phyloP scores from a whole-genome alignment of 2,888 invertebrate genomes.

The Stenurella melanura region DNA sequence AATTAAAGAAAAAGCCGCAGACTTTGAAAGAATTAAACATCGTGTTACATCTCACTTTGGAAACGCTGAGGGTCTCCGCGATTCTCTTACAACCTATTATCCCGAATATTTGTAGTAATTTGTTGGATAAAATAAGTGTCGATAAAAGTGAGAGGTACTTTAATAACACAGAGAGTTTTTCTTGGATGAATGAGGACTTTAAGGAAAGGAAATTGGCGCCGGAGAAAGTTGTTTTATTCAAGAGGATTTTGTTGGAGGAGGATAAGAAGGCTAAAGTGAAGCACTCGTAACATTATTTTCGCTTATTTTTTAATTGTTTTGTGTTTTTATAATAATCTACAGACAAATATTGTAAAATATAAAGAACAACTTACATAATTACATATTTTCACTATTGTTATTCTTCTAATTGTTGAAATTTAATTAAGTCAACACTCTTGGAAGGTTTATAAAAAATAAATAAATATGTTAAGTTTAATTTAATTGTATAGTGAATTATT shows the following conservation, averaged over 20 bases:
- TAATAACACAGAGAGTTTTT: slow-evolving; percentile 71
- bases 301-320: neutral
- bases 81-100: slow-evolving; percentile 91
- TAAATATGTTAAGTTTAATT: too few species aligned
- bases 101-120: slow-evolving; percentile 81
- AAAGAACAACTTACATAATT: too few species aligned
- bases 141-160: slow-evolving; percentile 74
- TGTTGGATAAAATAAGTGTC: slow-evolving; percentile 83
- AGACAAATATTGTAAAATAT: neutral
- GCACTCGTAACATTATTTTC: slow-evolving; percentile 27
- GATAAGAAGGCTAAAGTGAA: slow-evolving; percentile 47
- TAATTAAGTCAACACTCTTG: too few species aligned
- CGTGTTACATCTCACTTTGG: slow-evolving; percentile 88
- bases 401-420: too few species aligned
- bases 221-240: slow-evolving; percentile 66
- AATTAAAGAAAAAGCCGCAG: slow-evolving; percentile 80
- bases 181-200: slow-evolving; percentile 63
- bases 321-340: neutral
- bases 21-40: slow-evolving; percentile 78
- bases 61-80: slow-evolving; percentile 86
- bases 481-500: too few species aligned
- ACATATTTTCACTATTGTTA: too few species aligned
- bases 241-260: slow-evolving; percentile 64
- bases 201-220: slow-evolving; percentile 55
- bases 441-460: too few species aligned